A percentile compares a stretch with the other conserved stretches of the same genome.
Evolutionary conservation across 2,113 vertebrate species (phyloP).

Genomic region (Thomomys bottae): DNA sequence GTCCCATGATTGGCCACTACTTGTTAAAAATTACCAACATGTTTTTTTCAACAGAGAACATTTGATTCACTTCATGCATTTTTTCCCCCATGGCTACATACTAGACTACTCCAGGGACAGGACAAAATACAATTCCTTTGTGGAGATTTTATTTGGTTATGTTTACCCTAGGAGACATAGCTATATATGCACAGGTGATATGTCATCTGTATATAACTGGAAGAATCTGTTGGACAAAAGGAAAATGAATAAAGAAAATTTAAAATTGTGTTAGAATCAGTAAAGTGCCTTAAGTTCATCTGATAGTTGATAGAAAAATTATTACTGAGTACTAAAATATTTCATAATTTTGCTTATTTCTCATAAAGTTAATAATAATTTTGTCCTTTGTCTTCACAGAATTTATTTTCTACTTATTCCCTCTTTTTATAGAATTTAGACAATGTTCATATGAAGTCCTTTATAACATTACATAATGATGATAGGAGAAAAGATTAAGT

Average conservation of each 20-base stretch:
- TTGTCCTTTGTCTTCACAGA: neutral
- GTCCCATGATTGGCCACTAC: no score
- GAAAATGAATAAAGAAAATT: neutral
- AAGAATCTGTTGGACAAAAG: neutral
- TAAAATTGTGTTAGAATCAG: neutral
- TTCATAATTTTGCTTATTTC: neutral
- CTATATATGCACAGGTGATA: neutral
- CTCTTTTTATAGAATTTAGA: neutral
- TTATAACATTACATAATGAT: neutral
- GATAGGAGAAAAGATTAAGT: neutral
- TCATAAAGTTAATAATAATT: no score
- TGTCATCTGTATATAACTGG: fast-evolving
- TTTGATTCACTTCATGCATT: neutral
- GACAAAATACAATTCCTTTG: neutral
- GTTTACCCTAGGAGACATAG: neutral
- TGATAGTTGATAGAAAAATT: neutral
- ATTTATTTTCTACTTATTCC: neutral
- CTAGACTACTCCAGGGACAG: neutral
- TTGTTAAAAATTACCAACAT: neutral
- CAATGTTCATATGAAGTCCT: neutral
- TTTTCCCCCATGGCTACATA: neutral
- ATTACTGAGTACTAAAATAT: neutral
- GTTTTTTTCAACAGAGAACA: neutral
- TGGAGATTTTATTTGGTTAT: neutral
- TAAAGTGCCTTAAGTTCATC: neutral